These are phyloP conservation scores for Istiophorus platypterus DNA, from an alignment of 2,113 vertebrate species.

Conservation along the genomic window DNA sequence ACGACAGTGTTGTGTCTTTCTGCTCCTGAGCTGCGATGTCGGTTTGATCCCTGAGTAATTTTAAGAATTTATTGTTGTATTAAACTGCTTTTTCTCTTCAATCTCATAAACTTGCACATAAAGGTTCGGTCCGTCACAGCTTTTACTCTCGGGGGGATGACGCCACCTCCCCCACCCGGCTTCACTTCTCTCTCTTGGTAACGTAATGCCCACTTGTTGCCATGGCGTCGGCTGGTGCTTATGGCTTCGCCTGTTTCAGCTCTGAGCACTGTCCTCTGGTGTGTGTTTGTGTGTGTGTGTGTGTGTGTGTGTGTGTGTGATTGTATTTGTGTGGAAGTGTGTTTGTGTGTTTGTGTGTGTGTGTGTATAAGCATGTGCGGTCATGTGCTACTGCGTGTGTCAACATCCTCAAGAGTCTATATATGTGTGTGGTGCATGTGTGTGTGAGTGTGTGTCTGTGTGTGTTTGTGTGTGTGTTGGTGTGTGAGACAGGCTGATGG, in stretches of 20 bases:
- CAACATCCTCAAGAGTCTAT: conserved; percentile 32
- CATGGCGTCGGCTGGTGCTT: conserved; percentile 68
- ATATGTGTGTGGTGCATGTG: conserved; percentile 5
- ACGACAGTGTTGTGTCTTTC: too few species aligned
- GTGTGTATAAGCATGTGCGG: conserved; percentile 32
- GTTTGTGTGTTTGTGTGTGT: conserved; percentile 28
- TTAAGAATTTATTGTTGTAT: background rate
- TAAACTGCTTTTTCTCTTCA: background rate
- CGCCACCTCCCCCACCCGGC: conserved; percentile 36
- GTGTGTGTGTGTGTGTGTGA: conserved; percentile 32
- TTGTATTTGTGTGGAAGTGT: conserved; percentile 23
- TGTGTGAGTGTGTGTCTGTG: conserved; percentile 18
- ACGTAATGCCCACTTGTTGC: conserved; percentile 77
- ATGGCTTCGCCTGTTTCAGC: conserved; percentile 51
- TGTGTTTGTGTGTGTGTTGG: conserved; percentile 18
- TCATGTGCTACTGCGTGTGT: conserved; percentile 49
- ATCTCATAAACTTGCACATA: background rate
- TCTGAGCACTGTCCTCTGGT: conserved; percentile 43
- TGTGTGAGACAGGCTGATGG: conserved; percentile 19
- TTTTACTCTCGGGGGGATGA: conserved; percentile 31
- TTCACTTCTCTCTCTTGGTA: conserved; percentile 27
- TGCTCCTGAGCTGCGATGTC: background rate
- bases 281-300: conserved; percentile 21
- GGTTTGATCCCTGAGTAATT: background rate
- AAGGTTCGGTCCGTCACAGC: conserved; percentile 19